Base-by-base conservation (phyloP, 2,113 vertebrate species). In the Anguilla rostrata region DNA sequence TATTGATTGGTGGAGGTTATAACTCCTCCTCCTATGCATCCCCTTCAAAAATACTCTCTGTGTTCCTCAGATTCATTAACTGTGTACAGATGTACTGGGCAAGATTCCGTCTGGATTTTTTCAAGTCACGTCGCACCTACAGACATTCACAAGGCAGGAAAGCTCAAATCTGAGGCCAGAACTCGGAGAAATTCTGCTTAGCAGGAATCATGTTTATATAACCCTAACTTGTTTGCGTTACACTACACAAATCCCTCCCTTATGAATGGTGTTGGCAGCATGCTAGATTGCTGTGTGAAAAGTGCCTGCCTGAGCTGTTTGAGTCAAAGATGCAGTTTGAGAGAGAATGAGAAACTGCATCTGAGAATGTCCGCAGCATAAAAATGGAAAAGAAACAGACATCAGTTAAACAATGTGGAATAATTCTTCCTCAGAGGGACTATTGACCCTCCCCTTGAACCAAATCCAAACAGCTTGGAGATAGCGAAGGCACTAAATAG, bases 211-310 rank as follows among this genome's bases (percentile, higher is more conserved):
- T 60, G 22, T 57, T 83, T 60, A 60, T 60, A 18, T 60, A 60
- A 83, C 82, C 82, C 82, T 60, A 57, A 83, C 49, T 66, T 39
- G 49, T 83, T 29, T 57, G 56, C 63, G 39, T 83, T 83, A 60
- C 49, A 20, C 82, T 60, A 20, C 22, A 53, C 16, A 83, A 83
- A 60, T 60, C 56, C 53, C 41, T 60, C 53, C 43, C 49, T 18
- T 60, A 39, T 0, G 16, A 20, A 15, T 60, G 53, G 82, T 83
- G 56, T 60, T 83, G 49, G 29, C 82, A 82, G 46, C 46, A 39
- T 29, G 46, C 53, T n/a, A 39, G 49, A 60, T 34, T 39, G 29
- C 56, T 34, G 49, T 83, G 49, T 29, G 53, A 60, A 83, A 60
- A 75, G 53, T 22, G 49, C 29, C 49, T 15, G 46, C 9, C 49